Conservation (phyloP, 2,797 vertebrate genomes). For the Spinibarbus caldwelli region DNA sequence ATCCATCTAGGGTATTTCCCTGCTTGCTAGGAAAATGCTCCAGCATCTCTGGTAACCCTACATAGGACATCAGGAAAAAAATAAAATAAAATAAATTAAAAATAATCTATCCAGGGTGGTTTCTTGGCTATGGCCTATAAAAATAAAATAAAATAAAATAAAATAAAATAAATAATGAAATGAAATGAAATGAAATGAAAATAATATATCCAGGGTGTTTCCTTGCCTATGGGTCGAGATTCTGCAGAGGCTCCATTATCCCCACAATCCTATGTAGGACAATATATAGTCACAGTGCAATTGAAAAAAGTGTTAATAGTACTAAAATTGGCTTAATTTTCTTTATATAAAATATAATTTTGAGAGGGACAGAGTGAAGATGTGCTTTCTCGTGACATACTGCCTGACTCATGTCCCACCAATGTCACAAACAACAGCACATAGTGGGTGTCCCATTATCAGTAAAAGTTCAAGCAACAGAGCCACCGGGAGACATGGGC, state of each 20-base stretch:
- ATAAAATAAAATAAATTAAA: neutral
- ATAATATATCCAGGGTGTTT: neutral
- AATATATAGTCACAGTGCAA: too few relatives aligned
- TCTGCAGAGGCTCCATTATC: neutral
- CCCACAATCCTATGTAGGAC: neutral
- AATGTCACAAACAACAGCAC: conserved; percentile 57
- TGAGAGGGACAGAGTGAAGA: conserved; percentile 6
- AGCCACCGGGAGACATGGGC: conserved; percentile 36
- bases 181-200: neutral
- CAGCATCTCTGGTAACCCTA: neutral
- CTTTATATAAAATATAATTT: neutral
- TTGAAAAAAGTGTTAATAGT: neutral
- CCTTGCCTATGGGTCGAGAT: neutral
- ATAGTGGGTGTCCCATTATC: conserved; percentile 55
- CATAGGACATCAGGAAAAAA: neutral
- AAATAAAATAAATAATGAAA: too few relatives aligned
- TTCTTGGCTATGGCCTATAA: neutral
- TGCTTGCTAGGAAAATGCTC: neutral
- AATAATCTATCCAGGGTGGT: neutral
- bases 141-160: neutral
- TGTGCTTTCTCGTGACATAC: conserved; percentile 46
- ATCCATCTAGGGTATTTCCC: neutral
- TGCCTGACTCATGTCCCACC: conserved; percentile 52
- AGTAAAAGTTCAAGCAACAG: conserved; percentile 59
- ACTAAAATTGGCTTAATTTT: neutral